These are phyloP conservation scores for Gnathonemus longibarbis DNA, from an alignment of 2,113 vertebrate species.

Conservation along the genomic window DNA sequence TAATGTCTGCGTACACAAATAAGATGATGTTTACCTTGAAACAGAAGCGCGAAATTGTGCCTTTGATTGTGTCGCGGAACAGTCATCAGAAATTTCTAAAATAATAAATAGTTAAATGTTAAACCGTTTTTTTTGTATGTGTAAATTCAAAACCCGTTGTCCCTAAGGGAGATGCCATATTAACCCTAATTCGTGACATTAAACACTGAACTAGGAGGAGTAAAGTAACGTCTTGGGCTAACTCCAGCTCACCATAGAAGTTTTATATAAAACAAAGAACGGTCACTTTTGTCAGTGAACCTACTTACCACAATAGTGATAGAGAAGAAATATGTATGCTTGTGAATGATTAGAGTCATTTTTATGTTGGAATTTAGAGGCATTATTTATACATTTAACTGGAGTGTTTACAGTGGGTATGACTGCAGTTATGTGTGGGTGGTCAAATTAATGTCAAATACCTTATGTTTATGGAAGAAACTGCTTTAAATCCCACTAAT, in stretches of 20 bases:
- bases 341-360: constrained; percentile 16
- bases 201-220: not conserved
- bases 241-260: not conserved
- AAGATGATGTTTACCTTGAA: not conserved
- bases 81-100: not conserved
- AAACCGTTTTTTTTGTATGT: not conserved
- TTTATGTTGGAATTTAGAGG: not conserved
- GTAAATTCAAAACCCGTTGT: not conserved
- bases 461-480: not conserved
- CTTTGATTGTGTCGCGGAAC: not conserved
- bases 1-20: not conserved
- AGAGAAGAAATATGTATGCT: not conserved
- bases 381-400: constrained; percentile 17
- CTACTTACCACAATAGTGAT: constrained; percentile 1
- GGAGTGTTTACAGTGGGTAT: not conserved
- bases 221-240: not conserved
- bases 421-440: not conserved
- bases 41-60: not conserved
- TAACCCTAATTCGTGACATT: constrained; percentile 18
- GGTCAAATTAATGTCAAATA: not conserved
- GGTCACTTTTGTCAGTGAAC: not conserved
- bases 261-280: not conserved
- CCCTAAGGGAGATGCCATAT: not conserved
- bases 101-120: not conserved
- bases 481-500: not conserved